Conservation (phyloP, 2,888 invertebrate genomes). For the Nemotelus pantherinus region DNA sequence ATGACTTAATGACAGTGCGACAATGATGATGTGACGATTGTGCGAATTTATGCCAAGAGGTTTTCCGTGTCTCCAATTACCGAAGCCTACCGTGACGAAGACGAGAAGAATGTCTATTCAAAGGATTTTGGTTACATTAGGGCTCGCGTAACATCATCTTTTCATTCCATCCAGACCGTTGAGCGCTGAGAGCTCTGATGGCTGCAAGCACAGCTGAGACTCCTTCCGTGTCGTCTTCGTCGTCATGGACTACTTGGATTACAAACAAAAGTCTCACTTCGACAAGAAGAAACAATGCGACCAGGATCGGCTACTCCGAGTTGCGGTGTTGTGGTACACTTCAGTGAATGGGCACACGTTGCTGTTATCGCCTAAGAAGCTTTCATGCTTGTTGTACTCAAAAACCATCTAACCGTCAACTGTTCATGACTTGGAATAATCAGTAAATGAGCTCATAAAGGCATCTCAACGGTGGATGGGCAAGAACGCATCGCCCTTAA, state of each 20-base stretch:
- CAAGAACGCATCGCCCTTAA: background rate
- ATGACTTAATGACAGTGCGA: background rate
- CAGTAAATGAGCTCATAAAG: conserved; percentile 25
- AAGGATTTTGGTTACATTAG: conserved; percentile 34
- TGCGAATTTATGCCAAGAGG: conserved; percentile 39
- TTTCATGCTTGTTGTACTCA: conserved; percentile 8
- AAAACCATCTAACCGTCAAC: conserved; percentile 24
- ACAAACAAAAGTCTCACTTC: conserved; percentile 30
- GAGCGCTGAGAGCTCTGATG: conserved; percentile 19
- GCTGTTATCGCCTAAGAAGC: conserved; percentile 12
- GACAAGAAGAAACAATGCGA: conserved; percentile 20
- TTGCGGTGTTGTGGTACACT: conserved; percentile 5
- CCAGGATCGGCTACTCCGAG: conserved; percentile 13
- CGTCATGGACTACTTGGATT: conserved; percentile 33
- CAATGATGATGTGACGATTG: conserved; percentile 25
- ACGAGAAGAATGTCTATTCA: conserved; percentile 20
- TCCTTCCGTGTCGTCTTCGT: background rate
- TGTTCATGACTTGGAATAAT: conserved; percentile 39
- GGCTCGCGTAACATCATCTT: conserved; percentile 32
- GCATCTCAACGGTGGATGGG: background rate
- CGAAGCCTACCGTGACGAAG: conserved; percentile 23
- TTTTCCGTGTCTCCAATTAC: conserved; percentile 39
- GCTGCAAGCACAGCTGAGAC: background rate
- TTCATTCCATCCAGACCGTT: conserved; percentile 19
- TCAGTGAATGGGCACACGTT: conserved; percentile 11